phyloP scores from a whole-genome alignment of 2,888 invertebrate genomes.

The Pseudoips prasinana region DNA sequence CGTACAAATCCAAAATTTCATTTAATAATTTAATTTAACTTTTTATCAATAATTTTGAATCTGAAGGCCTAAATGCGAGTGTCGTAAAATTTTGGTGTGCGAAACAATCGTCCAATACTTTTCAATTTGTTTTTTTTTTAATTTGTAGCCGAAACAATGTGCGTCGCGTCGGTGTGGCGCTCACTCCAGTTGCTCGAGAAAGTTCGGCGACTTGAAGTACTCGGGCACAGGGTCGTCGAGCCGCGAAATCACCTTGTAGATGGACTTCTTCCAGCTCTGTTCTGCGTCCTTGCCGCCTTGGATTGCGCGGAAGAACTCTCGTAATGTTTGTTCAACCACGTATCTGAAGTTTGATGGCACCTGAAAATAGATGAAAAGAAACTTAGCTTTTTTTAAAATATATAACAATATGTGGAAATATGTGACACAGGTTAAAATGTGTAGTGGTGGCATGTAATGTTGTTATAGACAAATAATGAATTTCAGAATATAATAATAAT shows the following conservation, averaged over 20 bases:
- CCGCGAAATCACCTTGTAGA: slow-evolving; percentile 99
- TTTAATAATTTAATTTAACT: slow-evolving; percentile 75
- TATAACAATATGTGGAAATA: too few relatives aligned
- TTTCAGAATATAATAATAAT: too few relatives aligned
- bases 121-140: slow-evolving; percentile 38
- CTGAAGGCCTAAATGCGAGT: slow-evolving; percentile 86
- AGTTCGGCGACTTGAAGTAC: slow-evolving; percentile 99
- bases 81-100: slow-evolving; percentile 84
- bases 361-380: slow-evolving; percentile 79
- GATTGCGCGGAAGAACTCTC: slow-evolving; percentile 99
- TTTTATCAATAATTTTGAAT: slow-evolving; percentile 83
- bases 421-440: too few relatives aligned
- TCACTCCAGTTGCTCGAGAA: slow-evolving; percentile 98
- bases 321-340: slow-evolving; percentile 98
- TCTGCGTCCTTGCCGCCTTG: slow-evolving; percentile 98
- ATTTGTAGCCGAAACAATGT: slow-evolving; percentile 62
- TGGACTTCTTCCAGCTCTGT: slow-evolving; percentile 99
- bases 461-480: too few relatives aligned
- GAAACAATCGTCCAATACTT: slow-evolving; percentile 73
- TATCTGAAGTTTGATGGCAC: slow-evolving; percentile 98
- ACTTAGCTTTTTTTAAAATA: slow-evolving; percentile 6
- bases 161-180: slow-evolving; percentile 56
- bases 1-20: slow-evolving; percentile 69
- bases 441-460: too few relatives aligned
- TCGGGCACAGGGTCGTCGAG: slow-evolving; percentile 99